Evolutionary conservation across 2,113 vertebrate genomes (phyloP), one percentile per base, ranked within the genome.

Genomic region (Chelonoidis abingdonii): DNA sequence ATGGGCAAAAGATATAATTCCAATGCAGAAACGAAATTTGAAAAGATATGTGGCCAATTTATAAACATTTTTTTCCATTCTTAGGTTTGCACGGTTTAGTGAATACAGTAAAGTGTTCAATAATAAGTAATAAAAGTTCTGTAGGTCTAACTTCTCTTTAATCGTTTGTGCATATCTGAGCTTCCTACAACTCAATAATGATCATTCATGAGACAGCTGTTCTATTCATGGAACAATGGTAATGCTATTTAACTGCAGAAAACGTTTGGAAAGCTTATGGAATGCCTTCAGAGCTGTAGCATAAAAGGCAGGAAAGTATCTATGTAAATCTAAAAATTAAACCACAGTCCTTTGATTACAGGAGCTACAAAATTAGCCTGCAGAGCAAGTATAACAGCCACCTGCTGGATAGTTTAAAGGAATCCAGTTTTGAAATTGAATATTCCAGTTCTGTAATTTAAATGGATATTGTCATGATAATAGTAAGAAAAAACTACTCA

Each of bases 351-450:
- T 93, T 86, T 94, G 79, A 92, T 93, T 87, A 91, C 41, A 94
- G 38, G 56, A 93, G 85, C 5, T 79, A 78, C 2, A 90, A 95
- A 96, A 94, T 92, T 84, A 80, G 81, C 21, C 54, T 78, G 31
- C 44, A 87, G 29, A 89, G 41, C 21, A 88, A 56, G 13, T 84
- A 10, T 53, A 93, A 50, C 44, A 83, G 54, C 29, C 5, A 59
- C 62, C 31, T 29, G 3, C 35, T 82, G 3, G 78, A 21, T 35
- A 80, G 53, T 52, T 93, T 53, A 80, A 41, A 80, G 53, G 41
- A 88, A 47, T 52, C 22, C 31, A 65, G 27, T 24, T 29, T 92
- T 9, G 78, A 80, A 13, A 83, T 8, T 10, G 38, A 88, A 25
- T 31, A 88, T 83, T 25, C 86, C 93, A 94, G 83, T 56, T 5